These are phyloP conservation scores for Porites lobata DNA, from an alignment of 92 coral and sea anemone species.

Conservation along the genomic window DNA sequence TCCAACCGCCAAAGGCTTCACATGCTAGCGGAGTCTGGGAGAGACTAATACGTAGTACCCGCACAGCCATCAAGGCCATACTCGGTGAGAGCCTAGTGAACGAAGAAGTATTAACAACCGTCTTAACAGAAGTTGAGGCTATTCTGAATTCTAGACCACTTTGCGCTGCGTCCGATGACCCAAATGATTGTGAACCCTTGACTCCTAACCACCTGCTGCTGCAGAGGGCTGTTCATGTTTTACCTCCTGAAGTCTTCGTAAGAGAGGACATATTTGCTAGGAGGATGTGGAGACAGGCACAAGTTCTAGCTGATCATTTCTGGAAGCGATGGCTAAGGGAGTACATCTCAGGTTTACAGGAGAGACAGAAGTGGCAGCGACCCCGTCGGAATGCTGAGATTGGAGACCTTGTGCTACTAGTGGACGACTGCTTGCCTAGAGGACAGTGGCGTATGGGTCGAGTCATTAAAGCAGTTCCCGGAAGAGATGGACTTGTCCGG, in stretches of 20 bases:
- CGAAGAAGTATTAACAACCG: slow-evolving; percentile 51
- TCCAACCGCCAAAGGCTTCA: slow-evolving; percentile 51
- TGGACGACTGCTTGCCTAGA: slow-evolving; percentile 34
- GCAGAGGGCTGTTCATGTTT: slow-evolving; percentile 30
- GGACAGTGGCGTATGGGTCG: slow-evolving; percentile 56
- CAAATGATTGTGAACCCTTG: slow-evolving; percentile 51
- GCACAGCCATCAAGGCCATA: background rate
- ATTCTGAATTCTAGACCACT: slow-evolving; percentile 61
- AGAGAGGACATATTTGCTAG: slow-evolving; percentile 43
- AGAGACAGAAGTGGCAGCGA: slow-evolving; percentile 58
- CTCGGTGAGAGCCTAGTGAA: slow-evolving; percentile 19
- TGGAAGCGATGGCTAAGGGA: slow-evolving; percentile 71
- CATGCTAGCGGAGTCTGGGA: slow-evolving; percentile 59
- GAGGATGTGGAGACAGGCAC: slow-evolving; percentile 67
- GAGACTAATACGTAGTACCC: background rate
- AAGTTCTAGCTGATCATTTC: slow-evolving; percentile 56
- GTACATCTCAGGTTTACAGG: slow-evolving; percentile 68
- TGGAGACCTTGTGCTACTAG: slow-evolving; percentile 58
- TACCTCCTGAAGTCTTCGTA: slow-evolving; percentile 62
- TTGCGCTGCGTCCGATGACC: slow-evolving; percentile 66
- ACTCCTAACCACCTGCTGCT: slow-evolving; percentile 71
- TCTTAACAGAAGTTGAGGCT: slow-evolving; percentile 56
- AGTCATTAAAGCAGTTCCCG: slow-evolving; percentile 12
- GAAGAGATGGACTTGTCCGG: slow-evolving; percentile 49
- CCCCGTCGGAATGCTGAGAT: slow-evolving; percentile 48